Evolutionary conservation across 2,113 vertebrate genomes (phyloP).

Genomic region (Eira barbara): DNA sequence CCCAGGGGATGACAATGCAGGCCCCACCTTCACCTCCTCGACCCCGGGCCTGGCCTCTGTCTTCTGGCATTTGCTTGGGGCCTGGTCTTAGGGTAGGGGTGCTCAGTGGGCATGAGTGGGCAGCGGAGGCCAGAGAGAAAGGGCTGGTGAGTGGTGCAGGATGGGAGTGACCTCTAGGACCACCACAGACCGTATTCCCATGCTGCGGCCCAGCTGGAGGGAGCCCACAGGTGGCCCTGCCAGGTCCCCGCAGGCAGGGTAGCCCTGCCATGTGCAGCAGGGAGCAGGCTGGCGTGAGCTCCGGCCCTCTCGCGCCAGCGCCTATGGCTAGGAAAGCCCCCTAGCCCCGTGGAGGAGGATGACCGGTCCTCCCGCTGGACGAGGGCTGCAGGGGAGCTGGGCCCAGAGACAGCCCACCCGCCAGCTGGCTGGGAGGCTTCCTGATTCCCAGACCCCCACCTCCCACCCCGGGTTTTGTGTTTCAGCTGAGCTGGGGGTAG

Average conservation of each 20-base stretch:
- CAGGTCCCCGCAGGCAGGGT: not conserved
- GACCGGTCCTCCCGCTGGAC: not conserved
- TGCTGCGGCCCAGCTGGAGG: slow-evolving; percentile 24
- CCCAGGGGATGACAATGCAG: not conserved
- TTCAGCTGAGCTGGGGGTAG: slow-evolving; percentile 34
- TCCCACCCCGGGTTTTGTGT: slow-evolving; percentile 30
- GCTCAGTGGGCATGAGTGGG: not conserved
- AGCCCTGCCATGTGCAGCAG: not conserved
- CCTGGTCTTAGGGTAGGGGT: not conserved
- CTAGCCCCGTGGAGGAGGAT: not conserved
- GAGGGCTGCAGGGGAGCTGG: not conserved
- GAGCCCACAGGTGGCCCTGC: not conserved
- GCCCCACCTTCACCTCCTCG: too few relatives aligned
- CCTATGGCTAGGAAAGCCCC: too few relatives aligned
- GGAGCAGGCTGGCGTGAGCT: not conserved
- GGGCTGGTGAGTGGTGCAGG: not conserved
- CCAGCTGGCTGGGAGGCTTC: not conserved
- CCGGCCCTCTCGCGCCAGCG: rapidly evolving
- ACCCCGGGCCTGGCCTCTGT: rapidly evolving
- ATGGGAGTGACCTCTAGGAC: not conserved
- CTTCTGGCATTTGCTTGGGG: not conserved
- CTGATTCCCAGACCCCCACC: not conserved
- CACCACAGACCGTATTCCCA: rapidly evolving
- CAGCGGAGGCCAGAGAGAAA: not conserved
- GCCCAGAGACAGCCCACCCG: not conserved